A percentile compares a stretch with the other conserved stretches of the same genome.
These are phyloP conservation scores for Habroteleia sp. DNA, from an alignment of 2,888 invertebrate species.

Conservation along the genomic window DNA sequence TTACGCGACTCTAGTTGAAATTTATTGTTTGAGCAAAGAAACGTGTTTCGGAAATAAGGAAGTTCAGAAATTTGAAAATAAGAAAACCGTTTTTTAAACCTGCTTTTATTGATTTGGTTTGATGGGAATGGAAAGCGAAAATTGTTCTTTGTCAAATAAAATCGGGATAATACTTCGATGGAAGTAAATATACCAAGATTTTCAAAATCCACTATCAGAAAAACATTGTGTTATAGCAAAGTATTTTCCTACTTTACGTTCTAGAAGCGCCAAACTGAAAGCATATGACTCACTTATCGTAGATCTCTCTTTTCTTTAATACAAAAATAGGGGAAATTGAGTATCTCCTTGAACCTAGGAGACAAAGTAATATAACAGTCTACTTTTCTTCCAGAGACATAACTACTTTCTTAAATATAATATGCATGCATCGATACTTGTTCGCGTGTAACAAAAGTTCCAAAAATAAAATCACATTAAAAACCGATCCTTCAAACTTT, in stretches of 20 bases:
- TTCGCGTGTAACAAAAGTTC: no score
- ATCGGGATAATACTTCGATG: constrained; percentile 19
- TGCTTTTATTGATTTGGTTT: constrained; percentile 17
- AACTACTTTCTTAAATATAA: constrained; percentile 32
- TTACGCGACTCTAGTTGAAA: background rate
- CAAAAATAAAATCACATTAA: no score
- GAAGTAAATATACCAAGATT: constrained; percentile 40
- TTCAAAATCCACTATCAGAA: constrained; percentile 43
- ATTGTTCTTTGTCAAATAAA: constrained; percentile 34
- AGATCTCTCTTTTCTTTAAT: constrained; percentile 53
- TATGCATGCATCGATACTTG: constrained; percentile 6
- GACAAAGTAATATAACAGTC: constrained; percentile 35
- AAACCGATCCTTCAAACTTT: no score
- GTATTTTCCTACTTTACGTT: constrained; percentile 54
- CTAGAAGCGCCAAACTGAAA: constrained; percentile 49
- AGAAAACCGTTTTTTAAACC: background rate
- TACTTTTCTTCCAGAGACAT: constrained; percentile 23
- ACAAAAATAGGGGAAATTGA: constrained; percentile 58
- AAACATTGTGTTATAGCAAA: constrained; percentile 42
- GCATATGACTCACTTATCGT: constrained; percentile 59
- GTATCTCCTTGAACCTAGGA: constrained; percentile 39
- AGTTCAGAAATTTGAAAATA: background rate
- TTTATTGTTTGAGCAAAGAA: no score
- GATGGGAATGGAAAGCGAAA: constrained; percentile 14
- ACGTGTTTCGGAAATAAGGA: background rate